A percentile compares a stretch with the other conserved stretches of the same genome.
phyloP scores from a whole-genome alignment of 2,797 vertebrate genomes.

The Phalanger gymnotis region DNA sequence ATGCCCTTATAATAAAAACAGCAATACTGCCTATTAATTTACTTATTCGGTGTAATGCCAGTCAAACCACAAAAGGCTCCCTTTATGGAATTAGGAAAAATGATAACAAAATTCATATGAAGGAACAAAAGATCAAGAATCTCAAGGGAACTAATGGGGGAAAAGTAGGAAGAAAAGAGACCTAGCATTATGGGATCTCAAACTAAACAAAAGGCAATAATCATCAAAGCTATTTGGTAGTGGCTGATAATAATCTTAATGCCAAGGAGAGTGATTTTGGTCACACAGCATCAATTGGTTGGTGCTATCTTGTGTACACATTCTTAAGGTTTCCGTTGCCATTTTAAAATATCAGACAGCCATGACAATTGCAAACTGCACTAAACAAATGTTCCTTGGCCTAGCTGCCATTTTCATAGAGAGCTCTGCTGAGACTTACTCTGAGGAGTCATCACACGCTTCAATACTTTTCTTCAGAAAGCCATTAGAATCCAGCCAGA shows the following conservation, averaged over 20 bases:
- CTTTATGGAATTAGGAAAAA: neutral
- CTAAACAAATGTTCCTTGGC: conserved; percentile 71
- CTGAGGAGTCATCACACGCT: conserved; percentile 61
- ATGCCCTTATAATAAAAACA: neutral
- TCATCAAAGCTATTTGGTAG: neutral
- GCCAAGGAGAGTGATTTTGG: conserved; percentile 53
- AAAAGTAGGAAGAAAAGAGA: neutral
- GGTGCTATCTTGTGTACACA: conserved; percentile 66
- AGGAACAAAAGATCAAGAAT: neutral
- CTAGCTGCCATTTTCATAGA: conserved; percentile 71
- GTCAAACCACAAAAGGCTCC: neutral
- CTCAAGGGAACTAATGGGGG: neutral
- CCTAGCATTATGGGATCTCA: neutral
- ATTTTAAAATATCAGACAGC: conserved; percentile 76
- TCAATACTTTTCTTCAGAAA: conserved; percentile 70
- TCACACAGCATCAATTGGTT: conserved; percentile 53
- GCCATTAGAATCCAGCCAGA: conserved; percentile 74
- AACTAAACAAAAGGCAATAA: neutral
- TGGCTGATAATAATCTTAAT: conserved; percentile 73
- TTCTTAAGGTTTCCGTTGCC: conserved; percentile 73
- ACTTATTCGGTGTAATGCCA: neutral
- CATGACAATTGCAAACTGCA: conserved; percentile 77
- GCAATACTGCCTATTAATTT: neutral
- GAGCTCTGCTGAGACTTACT: conserved; percentile 46
- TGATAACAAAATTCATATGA: neutral